Evolutionary conservation across 2,888 invertebrate species (phyloP), one percentile per base, ranked within the genome.

Genomic region (Drosophila prostipennis): DNA sequence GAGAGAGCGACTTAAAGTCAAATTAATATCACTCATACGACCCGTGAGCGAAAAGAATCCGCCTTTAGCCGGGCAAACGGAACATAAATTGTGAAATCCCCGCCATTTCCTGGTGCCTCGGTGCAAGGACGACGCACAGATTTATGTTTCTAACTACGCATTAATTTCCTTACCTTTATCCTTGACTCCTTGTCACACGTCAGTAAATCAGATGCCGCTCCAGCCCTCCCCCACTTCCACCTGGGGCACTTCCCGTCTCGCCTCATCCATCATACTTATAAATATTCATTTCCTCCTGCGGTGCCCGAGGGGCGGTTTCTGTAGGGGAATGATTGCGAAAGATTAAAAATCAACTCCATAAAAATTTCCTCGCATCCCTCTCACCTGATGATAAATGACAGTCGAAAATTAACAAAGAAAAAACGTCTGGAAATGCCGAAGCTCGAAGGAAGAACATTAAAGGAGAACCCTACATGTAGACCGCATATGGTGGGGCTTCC

Each of bases 311-410:
- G 45, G 29, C 2, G 23, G 34, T 16, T 34, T 13, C 13, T 42
- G 11, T 6, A 11, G 49, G 54, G 51, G 76, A 77, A 83, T 83
- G 89, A 89, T 90, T 88, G 89, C 86, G 61, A 77, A 86, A 90
- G 90, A 90, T 90, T 90, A 89, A 90, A 90, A 90, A 90, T 89
- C 89, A 90, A 90, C 90, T 90, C 78, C 78, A 86, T 86, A 81
- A 86, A 89, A 89, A 84, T 84, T 73, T 77, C 29, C 46, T 34
- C 45, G 52, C 64, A 65, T 53, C 64, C 13, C 51, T 59, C 45
- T 19, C 40, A 40, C 76, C 75, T 77, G 74, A 69, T 90, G 89
- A 90, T 90, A 89, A 90, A 90, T 90, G 87, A 81, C 82, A 78
- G 71, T 56, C 40, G 80, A 78, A 82, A 90, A 86, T 90, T 89